A percentile compares a stretch with the other conserved stretches of the same genome.
phyloP scores from a whole-genome alignment of 92 coral and sea anemone species.

The Epizoanthus scotinus region DNA sequence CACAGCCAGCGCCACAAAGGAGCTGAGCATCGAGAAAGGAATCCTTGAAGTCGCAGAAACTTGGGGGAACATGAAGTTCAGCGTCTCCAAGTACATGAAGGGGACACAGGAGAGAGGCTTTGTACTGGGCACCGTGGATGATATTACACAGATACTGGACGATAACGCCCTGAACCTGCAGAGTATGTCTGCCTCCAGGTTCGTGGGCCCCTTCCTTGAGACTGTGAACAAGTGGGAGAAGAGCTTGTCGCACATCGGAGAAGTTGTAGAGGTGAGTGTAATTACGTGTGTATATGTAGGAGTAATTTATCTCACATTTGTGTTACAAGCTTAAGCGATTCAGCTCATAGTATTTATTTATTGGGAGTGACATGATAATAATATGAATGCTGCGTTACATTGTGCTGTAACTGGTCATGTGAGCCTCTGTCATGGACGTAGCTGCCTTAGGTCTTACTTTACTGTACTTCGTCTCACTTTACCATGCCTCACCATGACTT shows the following conservation, averaged over 20 bases:
- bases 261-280: conserved; percentile 91
- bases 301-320: neutral
- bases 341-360: neutral
- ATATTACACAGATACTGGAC: conserved; percentile 92
- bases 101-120: conserved; percentile 99
- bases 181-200: conserved; percentile 99
- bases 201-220: conserved; percentile 99
- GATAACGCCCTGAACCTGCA: conserved; percentile 98
- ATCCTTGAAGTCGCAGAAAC: conserved; percentile 91
- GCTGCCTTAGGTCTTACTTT: too few relatives aligned
- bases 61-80: conserved; percentile 95
- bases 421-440: too few relatives aligned
- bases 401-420: too few relatives aligned
- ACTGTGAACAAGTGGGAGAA: conserved; percentile 99
- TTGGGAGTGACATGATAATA: neutral
- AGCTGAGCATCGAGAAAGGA: conserved; percentile 98
- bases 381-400: too few relatives aligned
- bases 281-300: neutral
- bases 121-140: conserved; percentile 92
- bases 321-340: neutral
- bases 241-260: conserved; percentile 97
- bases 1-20: conserved; percentile 99
- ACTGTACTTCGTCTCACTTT: too few relatives aligned
- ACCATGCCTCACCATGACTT: too few relatives aligned
- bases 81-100: conserved; percentile 96